A percentile compares a stretch with the other conserved stretches of the same genome.
Conservation (phyloP, 2,113 vertebrate genomes). For the Nettapus auritus region DNA sequence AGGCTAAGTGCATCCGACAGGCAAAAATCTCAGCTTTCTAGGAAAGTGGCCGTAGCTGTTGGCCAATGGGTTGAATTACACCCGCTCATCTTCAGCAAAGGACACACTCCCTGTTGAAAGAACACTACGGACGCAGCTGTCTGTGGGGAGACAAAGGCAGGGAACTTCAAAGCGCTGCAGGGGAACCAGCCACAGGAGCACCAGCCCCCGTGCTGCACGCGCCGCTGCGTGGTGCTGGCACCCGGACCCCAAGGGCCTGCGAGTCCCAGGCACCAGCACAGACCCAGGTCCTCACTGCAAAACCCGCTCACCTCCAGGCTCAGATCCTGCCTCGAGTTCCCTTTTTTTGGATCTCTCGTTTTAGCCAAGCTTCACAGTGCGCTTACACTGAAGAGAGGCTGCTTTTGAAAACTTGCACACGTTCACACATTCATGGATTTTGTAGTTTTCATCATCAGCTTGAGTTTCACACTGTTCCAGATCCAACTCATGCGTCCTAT, state of each 20-base stretch:
- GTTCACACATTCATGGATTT: background rate
- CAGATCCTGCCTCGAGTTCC: background rate
- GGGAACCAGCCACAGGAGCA: background rate
- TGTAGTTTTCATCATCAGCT: background rate
- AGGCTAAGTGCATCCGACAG: background rate
- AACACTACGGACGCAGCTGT: accelerated
- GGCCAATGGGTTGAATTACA: background rate
- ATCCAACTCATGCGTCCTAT: background rate
- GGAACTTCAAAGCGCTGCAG: background rate
- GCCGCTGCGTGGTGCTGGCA: background rate
- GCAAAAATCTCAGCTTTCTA: background rate
- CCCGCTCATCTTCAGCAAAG: background rate
- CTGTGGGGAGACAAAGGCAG: background rate
- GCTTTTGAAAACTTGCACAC: background rate
- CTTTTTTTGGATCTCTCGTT: background rate
- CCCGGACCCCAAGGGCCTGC: background rate
- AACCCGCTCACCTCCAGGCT: background rate
- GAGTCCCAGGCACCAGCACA: background rate
- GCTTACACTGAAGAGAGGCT: background rate
- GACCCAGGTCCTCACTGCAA: background rate
- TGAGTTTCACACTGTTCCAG: conserved; percentile 29
- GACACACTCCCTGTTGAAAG: background rate
- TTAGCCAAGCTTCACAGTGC: background rate
- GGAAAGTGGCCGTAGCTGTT: background rate
- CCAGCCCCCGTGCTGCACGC: accelerated